Evolutionary conservation across 2,113 vertebrate genomes (phyloP), one percentile per base, ranked within the genome.

Genomic region (Cavia aperea): DNA sequence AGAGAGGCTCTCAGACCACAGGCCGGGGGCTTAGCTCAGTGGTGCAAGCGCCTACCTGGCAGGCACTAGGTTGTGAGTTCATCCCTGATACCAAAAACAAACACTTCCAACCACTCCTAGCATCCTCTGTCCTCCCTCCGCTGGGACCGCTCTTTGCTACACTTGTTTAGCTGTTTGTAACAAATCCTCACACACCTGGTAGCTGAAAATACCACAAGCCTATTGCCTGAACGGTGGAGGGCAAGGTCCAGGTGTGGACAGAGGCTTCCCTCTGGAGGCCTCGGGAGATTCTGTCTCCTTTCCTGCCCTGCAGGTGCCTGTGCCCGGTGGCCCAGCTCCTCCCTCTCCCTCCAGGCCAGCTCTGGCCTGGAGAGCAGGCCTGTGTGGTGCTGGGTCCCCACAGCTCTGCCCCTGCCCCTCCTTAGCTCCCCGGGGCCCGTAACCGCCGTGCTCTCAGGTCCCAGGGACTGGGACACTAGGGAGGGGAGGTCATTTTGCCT

Each of bases 131-230:
- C 9, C 31, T 36, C 78, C 46, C 15, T 18, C 88, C 36, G 49
- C 75, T 11, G 39, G 39, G 39, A 39, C 39, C 70, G 4, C 7
- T 3, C 3, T 12, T 29, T 0, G 15, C 2, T n/a, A 46, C 7
- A 19, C 3, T 21, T 54, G 33, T 79, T 63, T n/a, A 51, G 29
- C 14, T 23, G 39, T 89, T 29, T 7, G 14, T n/a, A n/a, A 88
- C 56, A 8, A 62, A 75, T 56, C 29, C 1, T 29, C n/a, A 31
- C 16, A 21, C 39, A 16, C 43, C 29, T 2, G 24, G 82, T 7
- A 24, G 23, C 46, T 62, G 85, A 58, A 73, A 56, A 46, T 4
- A 43, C 29, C 49, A n/a, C 8, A 3, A 6, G 72, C 26, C 0
- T n/a, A 15, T 49, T 14, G 16, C 16, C 63, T 51, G 49, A 49